Conservation (phyloP, 2,888 invertebrate species). For the Tipula unca region DNA sequence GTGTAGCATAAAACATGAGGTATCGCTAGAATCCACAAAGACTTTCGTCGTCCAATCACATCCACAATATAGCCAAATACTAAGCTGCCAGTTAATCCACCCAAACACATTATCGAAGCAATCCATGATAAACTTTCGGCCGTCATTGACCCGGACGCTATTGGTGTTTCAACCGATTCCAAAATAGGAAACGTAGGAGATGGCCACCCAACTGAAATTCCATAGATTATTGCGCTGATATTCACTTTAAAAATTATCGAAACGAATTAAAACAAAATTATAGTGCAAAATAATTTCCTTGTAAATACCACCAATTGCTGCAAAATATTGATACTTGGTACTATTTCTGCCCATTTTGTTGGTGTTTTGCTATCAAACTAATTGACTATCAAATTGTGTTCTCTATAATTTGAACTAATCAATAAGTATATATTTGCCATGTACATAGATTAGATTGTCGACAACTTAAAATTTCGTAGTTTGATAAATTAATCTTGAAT, state of each 20-base stretch:
- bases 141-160: slow-evolving; percentile 19
- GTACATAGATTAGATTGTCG: background rate
- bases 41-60: slow-evolving; percentile 19
- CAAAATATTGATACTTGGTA: slow-evolving; percentile 16
- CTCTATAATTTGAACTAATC: too few species aligned
- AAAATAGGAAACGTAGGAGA: slow-evolving; percentile 21
- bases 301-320: slow-evolving; percentile 18
- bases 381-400: background rate
- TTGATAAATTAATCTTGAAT: background rate
- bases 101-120: slow-evolving; percentile 20
- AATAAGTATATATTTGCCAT: background rate
- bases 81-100: slow-evolving; percentile 22
- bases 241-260: slow-evolving; percentile 15
- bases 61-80: slow-evolving; percentile 21
- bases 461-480: background rate
- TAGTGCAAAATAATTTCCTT: background rate
- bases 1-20: background rate
- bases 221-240: slow-evolving; percentile 21
- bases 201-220: slow-evolving; percentile 22
- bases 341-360: background rate
- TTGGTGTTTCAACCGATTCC: slow-evolving; percentile 20
- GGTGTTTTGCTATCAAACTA: background rate
- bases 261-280: too few species aligned
- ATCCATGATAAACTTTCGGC: slow-evolving; percentile 22
- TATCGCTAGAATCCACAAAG: slow-evolving; percentile 10